A percentile compares a stretch with the other conserved stretches of the same genome.
Evolutionary conservation across 2,113 vertebrate genomes (phyloP).

Genomic region (Pseudolaguvia tuberculata): DNA sequence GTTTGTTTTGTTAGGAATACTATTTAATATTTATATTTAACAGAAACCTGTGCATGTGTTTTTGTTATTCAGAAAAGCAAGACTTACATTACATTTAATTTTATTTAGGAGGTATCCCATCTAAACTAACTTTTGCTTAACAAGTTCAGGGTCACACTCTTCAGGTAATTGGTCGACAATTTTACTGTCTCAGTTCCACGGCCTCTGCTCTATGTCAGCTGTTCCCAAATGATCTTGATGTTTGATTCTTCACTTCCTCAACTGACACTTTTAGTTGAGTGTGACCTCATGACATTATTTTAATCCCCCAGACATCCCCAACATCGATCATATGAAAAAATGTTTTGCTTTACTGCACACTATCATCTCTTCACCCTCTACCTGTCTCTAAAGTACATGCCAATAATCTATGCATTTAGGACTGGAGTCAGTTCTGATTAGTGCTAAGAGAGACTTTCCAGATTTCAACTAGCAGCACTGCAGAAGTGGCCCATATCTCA

Average conservation of each 20-base stretch:
- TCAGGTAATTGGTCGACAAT: neutral
- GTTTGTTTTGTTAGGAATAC: neutral
- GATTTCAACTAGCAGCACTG: constrained; percentile 2
- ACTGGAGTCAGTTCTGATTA: constrained; percentile 15
- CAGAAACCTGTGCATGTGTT: no score
- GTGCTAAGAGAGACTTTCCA: neutral
- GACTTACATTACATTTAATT: no score
- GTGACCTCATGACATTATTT: constrained; percentile 4
- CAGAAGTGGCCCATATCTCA: constrained; percentile 31
- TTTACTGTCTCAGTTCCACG: neutral
- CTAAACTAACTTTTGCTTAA: no score
- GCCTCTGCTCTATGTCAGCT: neutral
- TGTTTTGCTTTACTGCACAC: neutral
- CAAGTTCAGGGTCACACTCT: neutral
- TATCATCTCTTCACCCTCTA: neutral
- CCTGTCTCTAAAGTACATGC: constrained; percentile 25
- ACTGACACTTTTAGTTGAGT: neutral
- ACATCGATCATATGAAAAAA: neutral
- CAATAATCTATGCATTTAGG: neutral
- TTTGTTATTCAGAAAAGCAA: no score
- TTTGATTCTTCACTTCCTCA: constrained; percentile 20
- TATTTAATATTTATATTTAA: no score
- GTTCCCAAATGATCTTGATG: constrained; percentile 15
- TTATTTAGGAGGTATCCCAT: no score
- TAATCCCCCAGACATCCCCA: constrained; percentile 12